Evolutionary conservation across 2,888 invertebrate genomes (phyloP), one percentile per base, ranked within the genome.

Genomic region (Macrophya annulata): DNA sequence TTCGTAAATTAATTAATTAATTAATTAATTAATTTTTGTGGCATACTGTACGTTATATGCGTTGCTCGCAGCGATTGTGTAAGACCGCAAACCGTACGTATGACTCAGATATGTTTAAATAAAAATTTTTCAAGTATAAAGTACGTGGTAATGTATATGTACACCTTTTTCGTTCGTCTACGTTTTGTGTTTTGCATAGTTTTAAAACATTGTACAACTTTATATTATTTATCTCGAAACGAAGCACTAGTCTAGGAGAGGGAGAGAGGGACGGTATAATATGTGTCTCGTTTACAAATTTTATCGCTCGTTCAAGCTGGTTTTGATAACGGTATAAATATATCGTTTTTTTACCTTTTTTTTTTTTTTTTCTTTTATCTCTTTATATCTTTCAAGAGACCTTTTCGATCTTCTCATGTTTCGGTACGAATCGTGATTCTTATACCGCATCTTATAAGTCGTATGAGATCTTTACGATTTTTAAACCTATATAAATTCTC

Each of bases 221-320:
- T 62, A 25, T 62, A 25, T 31, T 31, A 31, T 31, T 31, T 31
- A 31, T 31, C 31, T 31, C 21, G 9, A 9, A 59, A 21, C 59
- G 59, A n/a, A 9, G 9, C 59, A 8, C 4, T 9, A n/a, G 59
- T 10, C 8, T 21, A 25, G 62, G 21, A 9, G 55, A 2, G 71
- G n/a, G 9, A n/a, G 62, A n/a, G 21, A 12, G 62, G 48, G 48
- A 48, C 48, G 48, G 4, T 12, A 25, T 62, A 21, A 21, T 62
- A 17, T 17, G 21, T 62, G 10, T 71, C 71, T 37, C 71, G 71
- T 71, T 71, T 43, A 40, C 4, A 71, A 37, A 71, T 71, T 71
- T 71, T 71, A 71, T 71, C 71, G n/a, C 40, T 6, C 40, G 71
- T 71, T 71, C 40, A 43, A n/a, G 71, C 71, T 71, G 71, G 17